Evolutionary conservation across 2,888 invertebrate species (phyloP), one percentile per base, ranked within the genome.

Genomic region (Aplocera efformata): DNA sequence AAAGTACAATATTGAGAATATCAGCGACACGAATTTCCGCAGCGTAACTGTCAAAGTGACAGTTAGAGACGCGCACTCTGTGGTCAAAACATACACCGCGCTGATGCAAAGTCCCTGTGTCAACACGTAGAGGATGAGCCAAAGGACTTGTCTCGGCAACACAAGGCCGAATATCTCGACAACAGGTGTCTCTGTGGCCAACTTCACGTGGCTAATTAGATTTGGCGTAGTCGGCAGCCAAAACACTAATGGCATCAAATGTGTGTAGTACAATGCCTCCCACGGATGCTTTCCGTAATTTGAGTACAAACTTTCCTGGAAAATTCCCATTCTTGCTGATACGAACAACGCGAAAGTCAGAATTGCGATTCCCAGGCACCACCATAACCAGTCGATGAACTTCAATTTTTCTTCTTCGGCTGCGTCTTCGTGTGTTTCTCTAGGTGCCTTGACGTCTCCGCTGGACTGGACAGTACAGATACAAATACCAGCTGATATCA

Each of bases 1-100:
- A 72, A 99, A 99, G 78, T 98, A 97, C 32, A 96, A 61, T 56
- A 99, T 98, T 0, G 98, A 99, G 70, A 99, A 94, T n/a, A 99
- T 78, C 23, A 99, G 88, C 0, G 98, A 98, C 21, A 96, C 90
- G 71, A 99, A 99, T 82, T 99, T 99, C 32, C 99, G 90, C 37
- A 99, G 80, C 0, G 99, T 99, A 20, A 99, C 94, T 0, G 99
- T 97, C 56, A 99, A 88, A 0, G 98, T 99, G 1, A 99, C 98
- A 0, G 97, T 97, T 28, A 99, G 79, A 0, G 98, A 98, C 0
- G 96, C 91, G 69, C 97, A 98, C 77, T 98, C 97, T 0, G 98
- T 95, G 1, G 98, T 98, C 65, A 99, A 85, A 20, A 95, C 92
- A 67, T 98, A 99, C 1, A 99, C 99, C 6, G 97, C 95, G 71